Evolutionary conservation across 2,888 invertebrate species (phyloP), one percentile per base, ranked within the genome.

Genomic region (Drosophila acutilabella): DNA sequence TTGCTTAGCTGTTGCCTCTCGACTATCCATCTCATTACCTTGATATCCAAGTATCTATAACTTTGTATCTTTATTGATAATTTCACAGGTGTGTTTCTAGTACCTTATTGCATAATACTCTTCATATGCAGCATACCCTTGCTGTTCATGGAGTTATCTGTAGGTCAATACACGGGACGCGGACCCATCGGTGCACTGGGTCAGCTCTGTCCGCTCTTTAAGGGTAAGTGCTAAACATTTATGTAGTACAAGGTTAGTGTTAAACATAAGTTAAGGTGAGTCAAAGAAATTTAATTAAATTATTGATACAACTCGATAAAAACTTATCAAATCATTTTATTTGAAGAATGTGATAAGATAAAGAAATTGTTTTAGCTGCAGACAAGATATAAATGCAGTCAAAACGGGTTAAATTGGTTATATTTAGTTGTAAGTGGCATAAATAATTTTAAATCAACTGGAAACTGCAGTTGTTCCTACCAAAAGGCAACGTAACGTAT

Each of bases 81-180:
- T n/a, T 40, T 89, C 89, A 38, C 94, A 98, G 98, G 98, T 91
- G 98, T 98, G 69, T 98, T 98, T 93, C 95, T 98, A 91, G 96
- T 98, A 92, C 98, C 98, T 80, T 98, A 98, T 93, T 96, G 98
- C 93, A 95, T 98, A 92, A 97, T 97, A 93, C 95, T 98, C 93
- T 92, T 98, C 88, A 94, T 98, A 83, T 98, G 98, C 92, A 98
- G 98, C 69, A 95, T 98, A 80, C 98, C 98, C 16, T 94, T 98
- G 93, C 94, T 98, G 69, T 98, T 97, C 92, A 98, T 98, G 98
- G 98, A 98, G 93, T 93, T 98, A 82, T 96, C 97, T 44, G 94
- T 98, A 74, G 98, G 98, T 38, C 98, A 98, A 92, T 98, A 96
- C 91, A 98, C 98, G 38, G 95, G 97, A 75, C 94, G 97, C 86